Evolutionary conservation across 2,113 vertebrate species (phyloP).

Genomic region (Semicossyphus pulcher): DNA sequence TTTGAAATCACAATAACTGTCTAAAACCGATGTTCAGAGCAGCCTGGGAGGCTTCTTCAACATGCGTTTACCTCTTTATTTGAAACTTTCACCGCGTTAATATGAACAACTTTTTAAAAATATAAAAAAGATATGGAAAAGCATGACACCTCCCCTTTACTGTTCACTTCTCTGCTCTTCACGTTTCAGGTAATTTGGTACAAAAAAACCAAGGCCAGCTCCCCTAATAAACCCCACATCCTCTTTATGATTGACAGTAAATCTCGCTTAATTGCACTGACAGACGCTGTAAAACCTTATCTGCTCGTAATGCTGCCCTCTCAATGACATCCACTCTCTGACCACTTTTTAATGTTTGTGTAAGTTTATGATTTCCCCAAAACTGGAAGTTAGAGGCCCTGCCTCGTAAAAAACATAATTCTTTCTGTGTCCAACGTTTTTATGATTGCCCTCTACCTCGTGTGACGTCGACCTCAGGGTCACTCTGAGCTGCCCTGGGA

Average conservation of each 20-base stretch:
- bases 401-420: conserved; percentile 62
- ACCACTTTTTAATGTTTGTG: conserved; percentile 59
- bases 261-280: conserved; percentile 60
- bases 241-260: conserved; percentile 64
- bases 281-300: conserved; percentile 71
- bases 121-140: too few species aligned
- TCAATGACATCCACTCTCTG: conserved; percentile 57
- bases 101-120: background rate
- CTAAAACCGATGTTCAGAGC: too few species aligned
- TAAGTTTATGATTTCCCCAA: conserved; percentile 77
- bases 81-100: background rate
- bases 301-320: conserved; percentile 59
- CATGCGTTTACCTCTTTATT: background rate
- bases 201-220: background rate
- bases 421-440: conserved; percentile 58
- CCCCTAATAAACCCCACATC: conserved; percentile 41
- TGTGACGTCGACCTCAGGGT: conserved; percentile 51
- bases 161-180: conserved; percentile 5
- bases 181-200: conserved; percentile 46
- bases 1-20: too few species aligned
- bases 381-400: conserved; percentile 67
- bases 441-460: conserved; percentile 49
- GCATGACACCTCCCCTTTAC: background rate
- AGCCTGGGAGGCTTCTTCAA: background rate
- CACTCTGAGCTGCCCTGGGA: conserved; percentile 16